These are phyloP conservation scores for Acrocephalus arundinaceus DNA, from an alignment of 2,113 vertebrate genomes.

Conservation along the genomic window DNA sequence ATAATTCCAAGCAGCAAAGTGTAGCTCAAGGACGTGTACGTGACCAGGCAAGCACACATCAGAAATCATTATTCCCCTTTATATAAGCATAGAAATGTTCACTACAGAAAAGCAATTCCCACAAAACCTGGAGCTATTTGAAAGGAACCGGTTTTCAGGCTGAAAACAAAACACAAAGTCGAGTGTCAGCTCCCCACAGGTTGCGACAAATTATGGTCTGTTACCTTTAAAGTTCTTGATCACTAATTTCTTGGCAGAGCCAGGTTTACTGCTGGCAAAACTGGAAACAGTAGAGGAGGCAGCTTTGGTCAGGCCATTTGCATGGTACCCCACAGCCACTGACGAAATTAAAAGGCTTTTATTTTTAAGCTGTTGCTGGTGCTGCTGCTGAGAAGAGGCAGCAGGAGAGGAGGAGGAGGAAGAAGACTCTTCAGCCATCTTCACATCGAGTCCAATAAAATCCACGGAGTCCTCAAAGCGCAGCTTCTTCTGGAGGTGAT, in stretches of 20 bases:
- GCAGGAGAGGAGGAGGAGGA: conserved; percentile 82
- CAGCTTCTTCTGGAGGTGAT: conserved; percentile 93
- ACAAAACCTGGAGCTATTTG: neutral
- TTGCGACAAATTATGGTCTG: neutral
- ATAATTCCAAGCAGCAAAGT: neutral
- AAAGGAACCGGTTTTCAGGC: neutral
- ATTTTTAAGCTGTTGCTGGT: conserved; percentile 82
- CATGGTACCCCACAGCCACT: conserved; percentile 87
- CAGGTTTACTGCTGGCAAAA: conserved; percentile 93
- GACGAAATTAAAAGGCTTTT: conserved; percentile 89
- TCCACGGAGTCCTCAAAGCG: conserved; percentile 94
- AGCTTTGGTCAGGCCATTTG: conserved; percentile 93
- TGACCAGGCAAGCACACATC: neutral
- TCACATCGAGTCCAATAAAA: conserved; percentile 96
- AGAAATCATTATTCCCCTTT: neutral
- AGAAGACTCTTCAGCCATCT: conserved; percentile 95
- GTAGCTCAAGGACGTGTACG: neutral
- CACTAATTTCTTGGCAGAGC: conserved; percentile 98
- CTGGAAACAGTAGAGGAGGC: conserved; percentile 85
- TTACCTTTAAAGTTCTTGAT: conserved; percentile 99
- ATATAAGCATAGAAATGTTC: neutral
- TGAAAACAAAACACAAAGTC: neutral
- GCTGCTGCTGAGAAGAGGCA: conserved; percentile 80
- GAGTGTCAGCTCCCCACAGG: neutral
- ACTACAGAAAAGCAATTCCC: conserved; percentile 6